These are phyloP conservation scores for Bicyclus anynana DNA, from an alignment of 1,140 invertebrate genomes.

Conservation along the genomic window DNA sequence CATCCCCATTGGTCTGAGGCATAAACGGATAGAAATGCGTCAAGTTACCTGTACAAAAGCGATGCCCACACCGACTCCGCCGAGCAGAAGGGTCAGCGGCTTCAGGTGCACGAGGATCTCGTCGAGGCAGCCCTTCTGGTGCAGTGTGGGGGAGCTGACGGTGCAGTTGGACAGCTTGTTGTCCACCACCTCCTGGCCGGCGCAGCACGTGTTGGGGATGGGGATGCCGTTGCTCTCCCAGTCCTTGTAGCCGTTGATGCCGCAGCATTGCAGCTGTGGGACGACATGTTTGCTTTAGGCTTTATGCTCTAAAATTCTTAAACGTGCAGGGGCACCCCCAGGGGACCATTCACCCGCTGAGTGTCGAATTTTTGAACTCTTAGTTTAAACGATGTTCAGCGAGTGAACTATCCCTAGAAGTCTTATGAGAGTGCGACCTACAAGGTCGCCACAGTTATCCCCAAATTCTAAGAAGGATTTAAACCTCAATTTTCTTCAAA, in stretches of 20 bases:
- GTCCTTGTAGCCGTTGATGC: conserved; percentile 82
- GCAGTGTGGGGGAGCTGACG: conserved; percentile 31
- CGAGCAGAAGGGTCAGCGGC: conserved; percentile 84
- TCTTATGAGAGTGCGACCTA: too few species aligned
- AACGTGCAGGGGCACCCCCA: background rate
- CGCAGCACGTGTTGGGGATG: conserved; percentile 84
- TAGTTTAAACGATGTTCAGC: too few species aligned
- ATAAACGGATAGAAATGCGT: background rate
- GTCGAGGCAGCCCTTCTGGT: conserved; percentile 81
- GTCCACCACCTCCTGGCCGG: conserved; percentile 77
- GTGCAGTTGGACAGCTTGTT: conserved; percentile 65
- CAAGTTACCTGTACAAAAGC: conserved; percentile 84
- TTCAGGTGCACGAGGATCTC: conserved; percentile 81
- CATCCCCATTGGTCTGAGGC: background rate
- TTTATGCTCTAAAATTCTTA: background rate
- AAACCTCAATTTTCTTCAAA: too few species aligned
- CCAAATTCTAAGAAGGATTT: too few species aligned
- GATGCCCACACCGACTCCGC: conserved; percentile 87
- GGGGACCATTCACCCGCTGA: too few species aligned
- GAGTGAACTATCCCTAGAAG: too few species aligned
- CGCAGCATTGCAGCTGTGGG: conserved; percentile 87
- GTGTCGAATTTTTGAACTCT: too few species aligned
- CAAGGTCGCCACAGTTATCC: too few species aligned
- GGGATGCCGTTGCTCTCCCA: conserved; percentile 81
- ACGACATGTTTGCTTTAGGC: background rate